Evolutionary conservation across 2,797 vertebrate genomes (phyloP), one percentile per base, ranked within the genome.

Genomic region (Tachyglossus aculeatus): DNA sequence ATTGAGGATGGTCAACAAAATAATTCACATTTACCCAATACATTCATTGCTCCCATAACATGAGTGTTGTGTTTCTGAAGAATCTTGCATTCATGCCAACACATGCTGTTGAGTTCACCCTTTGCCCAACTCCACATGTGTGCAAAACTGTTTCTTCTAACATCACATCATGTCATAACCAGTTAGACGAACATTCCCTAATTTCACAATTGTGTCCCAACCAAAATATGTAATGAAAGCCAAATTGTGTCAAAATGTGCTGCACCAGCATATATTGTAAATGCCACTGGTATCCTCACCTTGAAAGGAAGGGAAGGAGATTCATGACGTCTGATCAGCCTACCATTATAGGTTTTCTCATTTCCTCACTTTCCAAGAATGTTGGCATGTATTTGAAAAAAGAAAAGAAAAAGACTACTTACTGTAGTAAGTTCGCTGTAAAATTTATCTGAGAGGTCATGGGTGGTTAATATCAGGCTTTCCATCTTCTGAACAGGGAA

Each of bases 401-500:
- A 85, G 74, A 37, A 12, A 53, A 66, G 48, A 36, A 55, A 44
- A 41, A 41, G 66, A 39, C 36, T 15, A 3, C 91, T 91, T 92
- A 93, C 91, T 80, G 86, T 87, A 32, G 86, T 87, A 76, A 93
- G 84, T 22, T 93, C 92, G 16, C 2, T 59, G 48, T 93, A 80
- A 33, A 92, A 90, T 80, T 77, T 92, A 85, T 66, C 3, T 0
- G 32, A 59, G 48, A 93, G 87, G 0, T 3, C 19, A 3, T 52
- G 3, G 1, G 82, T 85, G 38, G 58, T 71, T 27, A 74, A 71
- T 85, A 93, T 89, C 68, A 94, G 77, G 44, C 53, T 62, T 44
- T 96, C 92, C 40, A 93, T 82, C 19, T 92, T 93, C 75, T 95
- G 85, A 4, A 89, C 95, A 0, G 96, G 96, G 72, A 98, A 97